phyloP scores from a whole-genome alignment of 2,797 vertebrate genomes.

The Pseudochromis fuscus region DNA sequence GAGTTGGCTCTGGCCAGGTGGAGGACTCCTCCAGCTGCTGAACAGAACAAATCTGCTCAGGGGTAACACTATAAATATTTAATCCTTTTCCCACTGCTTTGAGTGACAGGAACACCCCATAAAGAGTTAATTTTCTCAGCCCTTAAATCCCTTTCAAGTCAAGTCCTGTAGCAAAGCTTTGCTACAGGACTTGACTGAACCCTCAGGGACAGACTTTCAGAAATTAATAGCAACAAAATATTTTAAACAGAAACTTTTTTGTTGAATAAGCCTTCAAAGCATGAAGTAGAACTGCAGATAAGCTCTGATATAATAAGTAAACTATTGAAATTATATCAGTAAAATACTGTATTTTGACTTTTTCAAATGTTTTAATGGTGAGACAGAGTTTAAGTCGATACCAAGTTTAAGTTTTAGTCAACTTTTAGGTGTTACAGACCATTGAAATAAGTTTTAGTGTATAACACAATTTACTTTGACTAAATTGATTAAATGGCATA shows the following conservation, averaged over 20 bases:
- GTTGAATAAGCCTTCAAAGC: conserved; percentile 1
- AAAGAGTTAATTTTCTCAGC: conserved; percentile 73
- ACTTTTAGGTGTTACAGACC: too few relatives aligned
- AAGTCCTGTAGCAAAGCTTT: too few relatives aligned
- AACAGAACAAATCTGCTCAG: conserved; percentile 86
- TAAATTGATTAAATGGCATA: too few relatives aligned
- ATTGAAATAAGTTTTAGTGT: too few relatives aligned
- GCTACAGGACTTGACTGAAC: conserved; percentile 23
- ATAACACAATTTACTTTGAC: too few relatives aligned
- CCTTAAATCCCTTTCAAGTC: too few relatives aligned
- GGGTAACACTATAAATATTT: conserved; percentile 86
- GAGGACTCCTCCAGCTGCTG: conserved; percentile 87
- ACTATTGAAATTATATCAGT: not conserved
- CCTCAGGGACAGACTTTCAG: conserved; percentile 9
- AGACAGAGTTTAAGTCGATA: not conserved
- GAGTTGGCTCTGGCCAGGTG: conserved; percentile 84
- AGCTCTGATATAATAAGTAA: not conserved
- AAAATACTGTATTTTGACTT: not conserved
- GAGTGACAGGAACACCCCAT: conserved; percentile 85
- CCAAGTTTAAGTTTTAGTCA: not conserved
- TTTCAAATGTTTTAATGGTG: not conserved
- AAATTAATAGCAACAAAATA: conserved; percentile 9
- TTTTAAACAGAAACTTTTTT: not conserved
- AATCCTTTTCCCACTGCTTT: conserved; percentile 86
- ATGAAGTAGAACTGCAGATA: not conserved